Conservation (phyloP, 2,797 vertebrate genomes). For the Macrochelys suwanniensis region DNA sequence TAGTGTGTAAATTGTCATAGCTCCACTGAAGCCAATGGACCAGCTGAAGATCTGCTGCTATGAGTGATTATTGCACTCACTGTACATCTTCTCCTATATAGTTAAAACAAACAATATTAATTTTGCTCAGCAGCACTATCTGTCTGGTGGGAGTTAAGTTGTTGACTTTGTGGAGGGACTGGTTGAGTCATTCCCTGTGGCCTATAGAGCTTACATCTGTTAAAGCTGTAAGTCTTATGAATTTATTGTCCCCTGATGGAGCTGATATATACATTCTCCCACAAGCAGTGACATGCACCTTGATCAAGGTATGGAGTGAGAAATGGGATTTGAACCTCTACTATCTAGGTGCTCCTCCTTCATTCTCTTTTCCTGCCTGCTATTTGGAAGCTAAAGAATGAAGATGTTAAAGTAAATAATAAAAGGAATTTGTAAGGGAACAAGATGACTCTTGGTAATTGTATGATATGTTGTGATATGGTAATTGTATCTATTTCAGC, state of each 20-base stretch:
- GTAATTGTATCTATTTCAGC: slow-evolving; percentile 58
- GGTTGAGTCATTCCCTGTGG: neutral
- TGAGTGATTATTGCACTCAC: neutral
- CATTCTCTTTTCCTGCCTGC: neutral
- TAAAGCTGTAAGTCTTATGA: neutral
- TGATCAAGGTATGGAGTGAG: neutral
- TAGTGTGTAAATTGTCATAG: neutral
- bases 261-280: neutral
- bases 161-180: neutral
- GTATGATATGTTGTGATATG: slow-evolving; percentile 24
- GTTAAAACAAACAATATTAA: neutral
- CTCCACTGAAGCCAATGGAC: neutral
- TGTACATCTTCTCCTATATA: neutral
- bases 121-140: neutral
- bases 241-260: neutral
- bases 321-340: neutral
- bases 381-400: slow-evolving; percentile 1
- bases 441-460: neutral
- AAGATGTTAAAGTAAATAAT: slow-evolving; percentile 35
- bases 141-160: rapidly evolving
- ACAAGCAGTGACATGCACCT: neutral
- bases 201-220: neutral
- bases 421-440: slow-evolving; percentile 20
- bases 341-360: neutral
- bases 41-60: neutral